Percentiles rank a stretch among this genome's conserved stretches.
phyloP scores from a whole-genome alignment of 1,140 invertebrate species.

The Diabrotica virgifera region DNA sequence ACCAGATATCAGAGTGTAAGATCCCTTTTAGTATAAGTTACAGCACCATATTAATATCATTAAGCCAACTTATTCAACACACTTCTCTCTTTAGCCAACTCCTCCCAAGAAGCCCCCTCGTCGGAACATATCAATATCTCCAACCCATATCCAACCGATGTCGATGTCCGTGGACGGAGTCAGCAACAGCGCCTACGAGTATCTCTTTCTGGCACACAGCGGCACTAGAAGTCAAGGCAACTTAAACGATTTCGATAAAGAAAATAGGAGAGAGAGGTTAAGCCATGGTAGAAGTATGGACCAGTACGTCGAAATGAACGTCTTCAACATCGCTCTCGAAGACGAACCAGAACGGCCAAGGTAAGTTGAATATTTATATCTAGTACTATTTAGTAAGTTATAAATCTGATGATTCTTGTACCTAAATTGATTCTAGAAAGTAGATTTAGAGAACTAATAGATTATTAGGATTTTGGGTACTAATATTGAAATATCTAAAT shows the following conservation, averaged over 20 bases:
- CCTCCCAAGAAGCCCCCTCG: constrained; percentile 86
- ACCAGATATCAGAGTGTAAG: no score
- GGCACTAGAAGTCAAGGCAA: constrained; percentile 61
- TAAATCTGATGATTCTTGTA: no score
- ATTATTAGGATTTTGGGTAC: no score
- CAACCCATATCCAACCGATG: constrained; percentile 63
- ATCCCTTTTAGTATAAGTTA: no score
- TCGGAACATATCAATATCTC: constrained; percentile 79
- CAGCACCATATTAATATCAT: no score
- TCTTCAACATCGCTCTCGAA: constrained; percentile 53
- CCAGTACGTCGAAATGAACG: constrained; percentile 73
- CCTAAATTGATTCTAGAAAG: no score
- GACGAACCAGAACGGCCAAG: constrained; percentile 41
- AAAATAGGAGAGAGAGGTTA: constrained; percentile 54
- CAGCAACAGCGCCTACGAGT: constrained; percentile 58
- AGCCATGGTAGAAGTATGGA: constrained; percentile 69
- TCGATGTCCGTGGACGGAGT: constrained; percentile 56
- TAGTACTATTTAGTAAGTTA: no score
- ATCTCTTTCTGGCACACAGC: constrained; percentile 58
- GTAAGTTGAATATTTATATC: neutral
- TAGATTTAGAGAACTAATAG: no score
- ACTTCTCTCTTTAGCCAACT: constrained; percentile 57
- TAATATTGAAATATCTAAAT: no score
- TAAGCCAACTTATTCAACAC: neutral
- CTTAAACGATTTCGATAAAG: constrained; percentile 58